Base-by-base conservation (phyloP, 1,140 invertebrate genomes). In the Zaprionus ghesquierei region DNA sequence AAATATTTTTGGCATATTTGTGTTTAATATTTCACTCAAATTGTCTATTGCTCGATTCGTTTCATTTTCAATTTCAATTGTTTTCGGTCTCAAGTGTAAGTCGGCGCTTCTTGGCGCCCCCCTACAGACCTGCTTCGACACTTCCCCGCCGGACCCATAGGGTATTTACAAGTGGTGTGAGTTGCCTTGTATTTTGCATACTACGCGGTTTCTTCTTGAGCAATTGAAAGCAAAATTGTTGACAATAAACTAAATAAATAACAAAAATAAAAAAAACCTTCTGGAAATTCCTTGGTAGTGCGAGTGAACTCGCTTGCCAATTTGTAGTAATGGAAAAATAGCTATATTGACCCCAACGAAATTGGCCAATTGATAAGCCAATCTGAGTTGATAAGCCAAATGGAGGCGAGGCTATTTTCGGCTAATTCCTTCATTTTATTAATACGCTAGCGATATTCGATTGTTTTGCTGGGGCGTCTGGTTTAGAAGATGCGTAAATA, bases 1-100 rank as follows among this genome's bases (percentile, higher is more conserved):
- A 79, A 82, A 76, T 64, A 76, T 55, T 64, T 76, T 87, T 79
- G 82, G 68, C 82, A 86, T 79, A 82, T 86, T 86, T 86, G 58
- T 81, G 55, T 87, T 81, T 78, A 78, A 87, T 87, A 87, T 71
- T 53, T 87, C 18, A 38, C 59, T n/a, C 73, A 77, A 82, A 65
- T 82, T 41, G 44, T 65, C 68, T 66, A 86, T 87, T 46, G 53
- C n/a, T 65, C 64, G 70, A 86, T 86, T 87, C 75, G 79, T 44
- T 63, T 69, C 58, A 46, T 72, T 74, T 65, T 80, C 70, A 86
- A 80, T 85, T 80, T 69, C 35, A 41, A 41, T 41, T 41, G 35
- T 41, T 75, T n/a, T 49, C 8, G 50, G 35, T 71, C 23, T 75
- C 73, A 44, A 84, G 80, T 84, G 71, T 80, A 84, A 64, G 68